These are phyloP conservation scores for Papilio dardanus DNA, from an alignment of 1,140 invertebrate species.

Conservation along the genomic window DNA sequence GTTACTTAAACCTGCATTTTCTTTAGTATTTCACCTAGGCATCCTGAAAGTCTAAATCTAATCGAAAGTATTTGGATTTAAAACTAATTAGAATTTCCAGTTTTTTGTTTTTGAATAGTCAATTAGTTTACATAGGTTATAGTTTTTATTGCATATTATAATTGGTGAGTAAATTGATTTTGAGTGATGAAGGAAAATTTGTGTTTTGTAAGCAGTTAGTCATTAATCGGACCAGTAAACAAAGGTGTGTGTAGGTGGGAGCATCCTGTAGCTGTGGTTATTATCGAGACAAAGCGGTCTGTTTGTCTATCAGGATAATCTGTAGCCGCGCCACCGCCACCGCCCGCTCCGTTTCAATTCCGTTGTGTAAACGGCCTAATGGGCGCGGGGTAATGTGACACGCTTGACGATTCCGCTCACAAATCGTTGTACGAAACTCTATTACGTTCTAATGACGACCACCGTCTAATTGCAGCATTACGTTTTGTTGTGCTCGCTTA, in stretches of 20 bases:
- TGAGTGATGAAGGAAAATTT: too few relatives aligned
- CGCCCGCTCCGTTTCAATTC: conserved; percentile 75
- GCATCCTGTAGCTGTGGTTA: conserved; percentile 71
- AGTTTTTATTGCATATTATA: background rate
- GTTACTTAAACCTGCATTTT: too few relatives aligned
- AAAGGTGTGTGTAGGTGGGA: conserved; percentile 41
- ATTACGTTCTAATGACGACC: conserved; percentile 80
- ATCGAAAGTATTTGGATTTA: too few relatives aligned
- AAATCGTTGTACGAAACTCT: conserved; percentile 80
- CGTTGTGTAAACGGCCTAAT: conserved; percentile 82
- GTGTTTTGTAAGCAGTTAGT: conserved; percentile 33
- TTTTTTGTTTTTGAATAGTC: background rate
- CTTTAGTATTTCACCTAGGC: too few relatives aligned
- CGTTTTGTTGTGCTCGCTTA: conserved; percentile 77
- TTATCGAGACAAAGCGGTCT: conserved; percentile 78
- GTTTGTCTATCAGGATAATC: conserved; percentile 82
- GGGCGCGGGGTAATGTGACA: conserved; percentile 79
- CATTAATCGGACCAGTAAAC: conserved; percentile 49
- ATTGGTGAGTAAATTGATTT: background rate
- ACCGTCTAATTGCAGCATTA: conserved; percentile 80
- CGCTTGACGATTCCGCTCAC: conserved; percentile 82
- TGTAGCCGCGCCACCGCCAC: conserved; percentile 56
- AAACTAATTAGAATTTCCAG: background rate
- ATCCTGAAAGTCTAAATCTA: too few relatives aligned
- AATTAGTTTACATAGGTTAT: background rate